These are phyloP conservation scores for Drosophila borborema DNA, from an alignment of 2,888 invertebrate genomes.

Conservation along the genomic window DNA sequence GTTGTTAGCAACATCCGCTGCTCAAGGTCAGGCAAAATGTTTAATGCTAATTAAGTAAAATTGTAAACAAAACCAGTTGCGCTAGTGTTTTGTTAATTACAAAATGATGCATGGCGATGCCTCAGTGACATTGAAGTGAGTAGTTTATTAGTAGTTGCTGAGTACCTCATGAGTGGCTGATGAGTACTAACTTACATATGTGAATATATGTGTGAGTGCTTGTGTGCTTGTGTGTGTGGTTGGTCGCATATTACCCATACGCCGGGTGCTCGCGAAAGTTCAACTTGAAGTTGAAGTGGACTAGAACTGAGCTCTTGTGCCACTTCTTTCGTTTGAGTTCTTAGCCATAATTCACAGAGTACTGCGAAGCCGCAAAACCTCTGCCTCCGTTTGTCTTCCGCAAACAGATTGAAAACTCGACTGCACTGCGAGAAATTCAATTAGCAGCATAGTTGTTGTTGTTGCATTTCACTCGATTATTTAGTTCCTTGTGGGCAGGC, in stretches of 20 bases:
- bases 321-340: constrained; percentile 18
- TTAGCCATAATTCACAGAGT: constrained; percentile 27
- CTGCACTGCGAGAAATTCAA: constrained; percentile 29
- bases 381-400: constrained; percentile 52
- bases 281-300: constrained; percentile 33
- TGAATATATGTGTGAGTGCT: neutral
- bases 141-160: constrained; percentile 15
- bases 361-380: constrained; percentile 58
- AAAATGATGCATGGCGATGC: constrained; percentile 38
- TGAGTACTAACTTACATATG: neutral
- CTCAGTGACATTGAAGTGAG: constrained; percentile 45
- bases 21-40: constrained; percentile 39
- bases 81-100: constrained; percentile 47
- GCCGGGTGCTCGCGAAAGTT: constrained; percentile 44
- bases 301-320: constrained; percentile 21
- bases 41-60: constrained; percentile 52
- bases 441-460: constrained; percentile 13
- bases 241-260: constrained; percentile 45
- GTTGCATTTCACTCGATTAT: constrained; percentile 4
- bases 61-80: constrained; percentile 48
- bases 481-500: constrained; percentile 15
- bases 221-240: neutral
- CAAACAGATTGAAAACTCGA: constrained; percentile 56
- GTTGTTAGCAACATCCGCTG: neutral
- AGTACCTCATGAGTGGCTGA: constrained; percentile 7